Conservation (phyloP, 2,113 vertebrate genomes). For the Apaloderma vittatum region DNA sequence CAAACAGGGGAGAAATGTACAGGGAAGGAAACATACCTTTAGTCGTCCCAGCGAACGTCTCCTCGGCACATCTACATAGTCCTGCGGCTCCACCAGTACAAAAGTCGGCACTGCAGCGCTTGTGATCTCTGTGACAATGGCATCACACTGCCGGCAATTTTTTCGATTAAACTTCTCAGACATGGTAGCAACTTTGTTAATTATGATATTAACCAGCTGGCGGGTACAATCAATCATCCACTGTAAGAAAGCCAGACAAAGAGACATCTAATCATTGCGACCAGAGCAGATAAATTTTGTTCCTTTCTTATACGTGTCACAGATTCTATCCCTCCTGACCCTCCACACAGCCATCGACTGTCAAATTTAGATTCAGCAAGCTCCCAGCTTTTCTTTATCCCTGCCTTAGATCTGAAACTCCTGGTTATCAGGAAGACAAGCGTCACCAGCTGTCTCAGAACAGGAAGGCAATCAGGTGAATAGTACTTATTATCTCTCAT, state of each 20-base stretch:
- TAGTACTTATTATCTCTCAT: constrained; percentile 86
- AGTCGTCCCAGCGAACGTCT: constrained; percentile 54
- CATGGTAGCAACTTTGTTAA: constrained; percentile 84
- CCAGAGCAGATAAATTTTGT: constrained; percentile 83
- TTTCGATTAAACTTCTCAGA: constrained; percentile 84
- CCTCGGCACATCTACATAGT: constrained; percentile 62
- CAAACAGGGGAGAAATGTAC: not conserved
- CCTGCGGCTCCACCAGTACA: constrained; percentile 70
- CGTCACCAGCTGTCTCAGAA: constrained; percentile 85
- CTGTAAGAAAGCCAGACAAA: constrained; percentile 84
- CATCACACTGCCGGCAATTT: constrained; percentile 76
- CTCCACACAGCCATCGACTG: constrained; percentile 83
- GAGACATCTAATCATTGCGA: constrained; percentile 85
- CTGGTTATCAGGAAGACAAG: constrained; percentile 85
- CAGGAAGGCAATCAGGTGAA: constrained; percentile 89
- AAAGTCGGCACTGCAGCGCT: constrained; percentile 66
- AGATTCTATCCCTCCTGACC: constrained; percentile 83
- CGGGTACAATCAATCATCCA: constrained; percentile 81
- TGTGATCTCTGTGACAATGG: constrained; percentile 80
- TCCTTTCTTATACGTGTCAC: constrained; percentile 82
- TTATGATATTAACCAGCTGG: constrained; percentile 86
- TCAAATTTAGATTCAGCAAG: constrained; percentile 84
- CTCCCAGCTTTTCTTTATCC: constrained; percentile 84
- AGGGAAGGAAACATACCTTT: constrained; percentile 77
- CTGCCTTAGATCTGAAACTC: constrained; percentile 85